phyloP scores from a whole-genome alignment of 2,797 vertebrate species.

The Craterocephalus amniculus region DNA sequence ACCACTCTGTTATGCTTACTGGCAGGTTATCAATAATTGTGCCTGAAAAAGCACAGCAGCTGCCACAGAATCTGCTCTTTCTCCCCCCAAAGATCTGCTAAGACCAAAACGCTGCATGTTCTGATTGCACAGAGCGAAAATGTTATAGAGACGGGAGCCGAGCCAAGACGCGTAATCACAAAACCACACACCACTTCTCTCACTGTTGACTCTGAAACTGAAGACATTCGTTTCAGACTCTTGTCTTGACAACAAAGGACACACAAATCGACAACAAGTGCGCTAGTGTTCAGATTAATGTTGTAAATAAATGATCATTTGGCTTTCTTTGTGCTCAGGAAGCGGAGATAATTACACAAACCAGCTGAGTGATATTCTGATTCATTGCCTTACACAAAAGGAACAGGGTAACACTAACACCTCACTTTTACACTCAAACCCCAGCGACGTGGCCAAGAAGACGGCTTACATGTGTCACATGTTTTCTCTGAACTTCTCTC shows the following conservation, averaged over 20 bases:
- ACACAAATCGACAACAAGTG: constrained; percentile 54
- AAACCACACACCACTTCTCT: constrained; percentile 40
- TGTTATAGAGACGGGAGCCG: constrained; percentile 25
- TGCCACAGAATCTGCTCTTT: constrained; percentile 38
- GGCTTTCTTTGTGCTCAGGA: constrained; percentile 26
- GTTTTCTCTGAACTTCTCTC: constrained; percentile 40
- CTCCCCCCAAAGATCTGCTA: constrained; percentile 9
- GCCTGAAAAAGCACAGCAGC: constrained; percentile 37
- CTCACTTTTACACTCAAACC: constrained; percentile 27
- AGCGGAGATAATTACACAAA: constrained; percentile 55
- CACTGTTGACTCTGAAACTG: constrained; percentile 56
- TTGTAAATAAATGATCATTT: constrained; percentile 54
- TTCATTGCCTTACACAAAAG: constrained; percentile 49
- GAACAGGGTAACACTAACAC: constrained; percentile 42
- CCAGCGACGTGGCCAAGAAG: constrained; percentile 3
- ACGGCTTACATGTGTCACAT: constrained; percentile 23
- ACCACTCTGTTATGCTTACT: constrained; percentile 26
- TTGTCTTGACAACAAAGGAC: constrained; percentile 61
- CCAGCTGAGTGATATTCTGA: constrained; percentile 39
- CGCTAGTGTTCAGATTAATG: constrained; percentile 63
- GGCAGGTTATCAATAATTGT: constrained; percentile 55
- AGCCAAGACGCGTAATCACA: constrained; percentile 46
- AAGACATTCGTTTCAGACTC: constrained; percentile 55
- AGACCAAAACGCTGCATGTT: constrained; percentile 13
- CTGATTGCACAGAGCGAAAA: constrained; percentile 32